Base-by-base conservation (phyloP, 2,888 invertebrate species). In the Formica aserva region DNA sequence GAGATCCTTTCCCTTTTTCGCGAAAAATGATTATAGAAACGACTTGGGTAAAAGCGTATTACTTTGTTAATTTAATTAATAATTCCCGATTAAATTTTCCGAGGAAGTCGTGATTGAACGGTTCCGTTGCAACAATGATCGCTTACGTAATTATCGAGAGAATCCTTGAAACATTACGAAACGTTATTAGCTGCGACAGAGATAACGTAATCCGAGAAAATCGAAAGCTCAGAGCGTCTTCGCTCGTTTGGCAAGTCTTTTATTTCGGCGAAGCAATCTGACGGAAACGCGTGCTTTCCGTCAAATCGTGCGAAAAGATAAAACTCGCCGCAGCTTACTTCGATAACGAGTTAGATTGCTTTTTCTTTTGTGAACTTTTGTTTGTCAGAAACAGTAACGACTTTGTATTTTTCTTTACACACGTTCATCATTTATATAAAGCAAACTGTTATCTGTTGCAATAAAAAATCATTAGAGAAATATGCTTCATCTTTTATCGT, bases 241-340 rank as follows among this genome's bases (percentile, higher is more conserved):
- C 9, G 35, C 29, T 74, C 38, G n/a, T 52, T 62, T n/a, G 80
- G 13, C 18, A 32, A 69, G 41, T 71, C 82, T 87, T 88, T 88
- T 89, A 88, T 87, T 90, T 85, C 72, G 85, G 67, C 69, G 83
- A 71, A 62, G 76, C 55, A 41, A 48, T 3, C 18, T 41, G 38
- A n/a, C 11, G 35, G 29, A 65, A 48, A 83, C 83, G 67, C 83
- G 82, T 83, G 84, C 87, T 86, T 89, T 88, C 88, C 87, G 87
- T 88, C 89, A 92, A 92, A 92, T 92, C 91, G 90, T 87, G 91
- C 86, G 92, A 91, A 88, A 92, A 92, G 91, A 92, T 92, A 92
- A 91, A 91, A 88, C 87, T 84, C 38, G 82, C 57, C 71, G 83
- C 87, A 82, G 85, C 76, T 87, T 88, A 84, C 87, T 90, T 86